Conservation (phyloP, 2,797 vertebrate genomes). For the Phoxinus dragarum region DNA sequence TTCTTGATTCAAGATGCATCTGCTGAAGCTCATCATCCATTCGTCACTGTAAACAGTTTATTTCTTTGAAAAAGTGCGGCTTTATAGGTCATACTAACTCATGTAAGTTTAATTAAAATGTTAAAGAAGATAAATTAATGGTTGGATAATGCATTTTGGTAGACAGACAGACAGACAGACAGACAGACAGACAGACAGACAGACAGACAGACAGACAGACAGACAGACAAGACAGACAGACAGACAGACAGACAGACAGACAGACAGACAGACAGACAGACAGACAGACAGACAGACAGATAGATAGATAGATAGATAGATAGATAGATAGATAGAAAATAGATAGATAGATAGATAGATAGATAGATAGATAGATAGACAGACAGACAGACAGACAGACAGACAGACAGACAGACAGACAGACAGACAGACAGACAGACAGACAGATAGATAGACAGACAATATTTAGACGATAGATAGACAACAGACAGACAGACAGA, state of each 20-base stretch:
- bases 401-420: too few relatives aligned
- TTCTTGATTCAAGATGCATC: slow-evolving; percentile 29
- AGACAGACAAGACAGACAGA: neutral
- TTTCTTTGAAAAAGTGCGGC: neutral
- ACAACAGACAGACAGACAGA: neutral
- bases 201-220: neutral
- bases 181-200: neutral
- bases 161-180: neutral
- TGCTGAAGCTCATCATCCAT: slow-evolving; percentile 32
- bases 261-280: neutral
- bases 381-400: too few relatives aligned
- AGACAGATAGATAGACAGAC: too few relatives aligned
- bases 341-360: neutral
- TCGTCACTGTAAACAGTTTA: slow-evolving; percentile 18
- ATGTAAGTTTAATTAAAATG: slow-evolving; percentile 4
- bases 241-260: fast-evolving
- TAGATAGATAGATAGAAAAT: neutral
- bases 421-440: too few relatives aligned
- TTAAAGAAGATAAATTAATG: neutral
- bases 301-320: neutral
- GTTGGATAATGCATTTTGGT: neutral
- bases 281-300: neutral
- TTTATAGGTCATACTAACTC: neutral
- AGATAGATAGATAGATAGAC: neutral
- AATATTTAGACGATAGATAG: too few relatives aligned